Base-by-base conservation (phyloP, 2,888 invertebrate species). In the Drosophila picticornis region DNA sequence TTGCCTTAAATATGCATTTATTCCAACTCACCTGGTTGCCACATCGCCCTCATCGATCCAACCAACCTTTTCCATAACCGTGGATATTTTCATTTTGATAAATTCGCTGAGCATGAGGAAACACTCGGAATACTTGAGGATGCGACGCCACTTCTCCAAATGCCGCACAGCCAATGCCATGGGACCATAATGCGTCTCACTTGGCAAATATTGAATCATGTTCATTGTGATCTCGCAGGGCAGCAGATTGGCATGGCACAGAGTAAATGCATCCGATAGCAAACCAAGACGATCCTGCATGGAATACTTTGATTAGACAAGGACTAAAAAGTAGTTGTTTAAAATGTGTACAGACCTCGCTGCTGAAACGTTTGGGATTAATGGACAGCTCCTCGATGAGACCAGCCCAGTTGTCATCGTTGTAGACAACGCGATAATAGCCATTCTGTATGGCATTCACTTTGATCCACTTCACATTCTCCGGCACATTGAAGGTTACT, bases 111-210 rank as follows among this genome's bases (percentile, higher is more conserved):
- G 88, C 92, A 93, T 93, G 2, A 94, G 83, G 70, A 93, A 93
- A 63, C 94, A 93, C 80, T 93, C 93, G 0, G 93, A 93, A 58
- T 93, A 93, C 77, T 93, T 93, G 3, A 93, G 79, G n/a, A 93
- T 93, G n/a, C 93, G 91, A 19, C 93, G 91, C 93, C 93, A 93
- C 58, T 92, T 92, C 69, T 94, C 94, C 59, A 93, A 77, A 65
- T 93, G 93, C 5, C 91, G 80, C 61, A 93, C 61, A 0, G 93
- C 92, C 66, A 93, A 77, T 0, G 93, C 89, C 88, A 93, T 91
- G 0, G 93, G 93, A 7, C 93, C 94, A 88, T 93, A 93, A 61
- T 92, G 90, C 6, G 90, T 91, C 79, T 93, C 93, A 60, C 92
- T 92, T 25, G 93, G 93, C 50, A 93, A 76, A 84, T 93, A 93